These are phyloP conservation scores for Clivina fossor DNA, from an alignment of 2,888 invertebrate species.

Conservation along the genomic window DNA sequence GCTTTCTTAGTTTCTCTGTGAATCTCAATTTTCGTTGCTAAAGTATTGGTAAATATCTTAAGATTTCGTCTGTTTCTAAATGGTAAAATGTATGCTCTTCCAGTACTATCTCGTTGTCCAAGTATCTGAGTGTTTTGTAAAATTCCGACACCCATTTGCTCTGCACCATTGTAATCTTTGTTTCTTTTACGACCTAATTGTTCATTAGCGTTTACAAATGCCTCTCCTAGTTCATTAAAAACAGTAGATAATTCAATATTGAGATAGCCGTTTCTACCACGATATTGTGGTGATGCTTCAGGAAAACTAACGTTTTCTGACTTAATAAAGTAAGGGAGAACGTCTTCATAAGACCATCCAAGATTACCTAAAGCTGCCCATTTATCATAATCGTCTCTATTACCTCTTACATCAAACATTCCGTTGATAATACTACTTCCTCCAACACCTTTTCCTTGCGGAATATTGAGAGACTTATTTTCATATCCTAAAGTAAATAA, in stretches of 20 bases:
- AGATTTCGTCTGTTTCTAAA: slow-evolving; percentile 35
- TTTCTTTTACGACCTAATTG: slow-evolving; percentile 27
- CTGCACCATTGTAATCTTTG: slow-evolving; percentile 37
- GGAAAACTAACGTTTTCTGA: slow-evolving; percentile 35
- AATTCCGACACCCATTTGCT: slow-evolving; percentile 31
- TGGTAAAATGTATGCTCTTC: slow-evolving; percentile 33
- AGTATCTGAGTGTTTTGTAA: too few species aligned
- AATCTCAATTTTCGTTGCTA: slow-evolving; percentile 25
- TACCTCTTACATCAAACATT: slow-evolving; percentile 36
- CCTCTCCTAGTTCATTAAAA: slow-evolving; percentile 19
- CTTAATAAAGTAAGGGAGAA: slow-evolving; percentile 39
- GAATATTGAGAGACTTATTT: slow-evolving; percentile 34
- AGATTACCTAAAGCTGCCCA: slow-evolving; percentile 39
- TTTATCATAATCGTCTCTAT: slow-evolving; percentile 36
- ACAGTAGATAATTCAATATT: slow-evolving; percentile 35
- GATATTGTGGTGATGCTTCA: slow-evolving; percentile 10
- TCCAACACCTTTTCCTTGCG: slow-evolving; percentile 40
- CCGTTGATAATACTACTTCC: slow-evolving; percentile 38
- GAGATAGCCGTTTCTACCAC: slow-evolving; percentile 33
- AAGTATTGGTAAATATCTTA: slow-evolving; percentile 28
- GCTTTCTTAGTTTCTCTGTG: slow-evolving; percentile 15
- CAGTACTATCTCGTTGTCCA: slow-evolving; percentile 36
- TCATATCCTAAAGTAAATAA: slow-evolving; percentile 39
- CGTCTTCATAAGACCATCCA: slow-evolving; percentile 39
- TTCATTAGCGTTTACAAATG: slow-evolving; percentile 28